Evolutionary conservation across 2,888 invertebrate species (phyloP).

Genomic region (Hermaeophaga mercurialis): DNA sequence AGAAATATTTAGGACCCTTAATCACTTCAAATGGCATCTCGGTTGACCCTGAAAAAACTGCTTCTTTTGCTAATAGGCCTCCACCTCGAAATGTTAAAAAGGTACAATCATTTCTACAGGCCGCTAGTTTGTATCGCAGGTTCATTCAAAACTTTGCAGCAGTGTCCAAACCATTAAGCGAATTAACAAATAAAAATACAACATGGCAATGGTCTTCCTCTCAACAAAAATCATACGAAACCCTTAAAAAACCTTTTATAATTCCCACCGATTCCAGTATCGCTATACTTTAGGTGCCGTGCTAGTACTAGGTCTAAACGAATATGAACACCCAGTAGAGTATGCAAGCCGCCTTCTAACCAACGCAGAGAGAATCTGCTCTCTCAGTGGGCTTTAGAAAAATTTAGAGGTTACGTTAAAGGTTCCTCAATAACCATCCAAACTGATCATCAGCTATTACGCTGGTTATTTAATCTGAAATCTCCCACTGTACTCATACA

Average conservation of each 20-base stretch:
- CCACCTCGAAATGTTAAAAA: conserved; percentile 32
- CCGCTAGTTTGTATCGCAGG: conserved; percentile 26
- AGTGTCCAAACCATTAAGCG: not conserved
- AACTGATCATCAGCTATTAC: conserved; percentile 58
- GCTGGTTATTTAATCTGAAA: conserved; percentile 53
- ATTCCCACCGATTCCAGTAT: conserved; percentile 40
- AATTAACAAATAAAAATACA: not conserved
- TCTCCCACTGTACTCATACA: conserved; percentile 52
- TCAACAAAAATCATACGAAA: no score
- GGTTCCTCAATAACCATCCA: conserved; percentile 47
- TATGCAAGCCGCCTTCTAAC: conserved; percentile 43
- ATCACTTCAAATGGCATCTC: not conserved
- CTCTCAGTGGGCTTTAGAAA: conserved; percentile 48
- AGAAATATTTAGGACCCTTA: not conserved
- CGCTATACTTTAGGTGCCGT: conserved; percentile 37
- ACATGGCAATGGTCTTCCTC: not conserved
- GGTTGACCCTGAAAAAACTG: not conserved
- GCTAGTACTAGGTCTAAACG: conserved; percentile 38
- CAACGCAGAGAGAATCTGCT: conserved; percentile 42
- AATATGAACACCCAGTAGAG: conserved; percentile 28
- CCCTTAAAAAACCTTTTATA: no score
- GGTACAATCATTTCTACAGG: conserved; percentile 38
- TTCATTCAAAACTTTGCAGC: not conserved
- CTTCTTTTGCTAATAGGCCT: conserved; percentile 12
- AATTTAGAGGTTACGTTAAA: conserved; percentile 53